A percentile compares a stretch with the other conserved stretches of the same genome.
Evolutionary conservation across 1,140 invertebrate species (phyloP).

Genomic region (Bombus fervidus): DNA sequence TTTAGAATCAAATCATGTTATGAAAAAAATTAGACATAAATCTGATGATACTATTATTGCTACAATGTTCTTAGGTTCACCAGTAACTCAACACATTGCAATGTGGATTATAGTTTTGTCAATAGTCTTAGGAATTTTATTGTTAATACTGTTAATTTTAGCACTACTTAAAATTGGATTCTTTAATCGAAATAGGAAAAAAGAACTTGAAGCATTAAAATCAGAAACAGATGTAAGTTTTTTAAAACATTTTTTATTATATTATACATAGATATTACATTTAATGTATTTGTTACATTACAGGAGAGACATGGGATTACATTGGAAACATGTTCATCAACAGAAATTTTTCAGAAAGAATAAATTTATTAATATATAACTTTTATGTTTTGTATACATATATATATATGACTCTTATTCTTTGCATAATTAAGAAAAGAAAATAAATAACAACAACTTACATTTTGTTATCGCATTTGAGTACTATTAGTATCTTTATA

Average conservation of each 20-base stretch:
- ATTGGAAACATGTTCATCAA: conserved; percentile 56
- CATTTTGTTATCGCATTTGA: conserved; percentile 24
- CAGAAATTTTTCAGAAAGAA: conserved; percentile 43
- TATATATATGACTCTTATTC: neutral
- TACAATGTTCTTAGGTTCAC: conserved; percentile 74
- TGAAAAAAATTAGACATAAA: conserved; percentile 52
- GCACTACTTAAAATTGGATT: conserved; percentile 78
- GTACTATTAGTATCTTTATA: conserved; percentile 51
- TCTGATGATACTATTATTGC: conserved; percentile 59
- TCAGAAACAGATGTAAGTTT: conserved; percentile 48
- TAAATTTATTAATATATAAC: conserved; percentile 36
- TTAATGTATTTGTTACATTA: conserved; percentile 31
- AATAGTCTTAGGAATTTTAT: conserved; percentile 73
- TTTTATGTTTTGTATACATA: conserved; percentile 33
- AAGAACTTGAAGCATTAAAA: conserved; percentile 74
- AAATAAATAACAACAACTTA: conserved; percentile 44
- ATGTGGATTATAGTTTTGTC: conserved; percentile 78
- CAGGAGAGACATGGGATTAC: conserved; percentile 40
- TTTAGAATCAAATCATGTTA: conserved; percentile 54
- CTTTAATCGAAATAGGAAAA: conserved; percentile 75
- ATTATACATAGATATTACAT: conserved; percentile 8
- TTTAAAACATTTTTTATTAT: neutral
- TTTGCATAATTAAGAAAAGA: conserved; percentile 26
- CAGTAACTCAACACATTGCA: conserved; percentile 61
- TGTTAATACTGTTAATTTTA: conserved; percentile 72